Conservation (phyloP, 2,888 invertebrate genomes). For the Protonemura montana region DNA sequence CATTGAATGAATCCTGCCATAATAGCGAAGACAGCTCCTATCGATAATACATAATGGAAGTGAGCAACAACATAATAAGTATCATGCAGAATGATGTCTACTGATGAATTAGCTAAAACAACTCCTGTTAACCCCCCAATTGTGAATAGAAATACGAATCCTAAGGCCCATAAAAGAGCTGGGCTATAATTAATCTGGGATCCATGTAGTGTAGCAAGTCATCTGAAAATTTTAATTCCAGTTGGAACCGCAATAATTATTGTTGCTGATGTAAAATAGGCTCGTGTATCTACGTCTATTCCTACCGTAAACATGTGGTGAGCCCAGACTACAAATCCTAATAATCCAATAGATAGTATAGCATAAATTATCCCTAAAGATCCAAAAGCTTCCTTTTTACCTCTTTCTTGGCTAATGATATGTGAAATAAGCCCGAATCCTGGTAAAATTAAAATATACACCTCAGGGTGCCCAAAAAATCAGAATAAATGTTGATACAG, state of each 20-base stretch:
- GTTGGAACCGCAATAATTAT: constrained; percentile 89
- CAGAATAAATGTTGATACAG: constrained; percentile 80
- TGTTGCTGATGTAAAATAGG: constrained; percentile 84
- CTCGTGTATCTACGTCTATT: constrained; percentile 83
- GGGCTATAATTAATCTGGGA: constrained; percentile 58
- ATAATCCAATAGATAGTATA: constrained; percentile 80
- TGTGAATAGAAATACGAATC: constrained; percentile 81
- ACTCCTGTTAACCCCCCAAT: constrained; percentile 72
- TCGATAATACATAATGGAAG: constrained; percentile 76
- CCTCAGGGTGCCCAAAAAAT: constrained; percentile 89
- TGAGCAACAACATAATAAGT: constrained; percentile 87
- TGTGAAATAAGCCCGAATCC: constrained; percentile 85
- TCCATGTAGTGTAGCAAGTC: constrained; percentile 59
- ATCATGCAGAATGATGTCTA: constrained; percentile 81
- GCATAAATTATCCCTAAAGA: constrained; percentile 81
- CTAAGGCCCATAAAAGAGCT: constrained; percentile 59
- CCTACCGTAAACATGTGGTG: constrained; percentile 88
- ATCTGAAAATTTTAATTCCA: constrained; percentile 65
- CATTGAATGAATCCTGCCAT: constrained; percentile 77
- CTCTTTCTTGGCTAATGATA: constrained; percentile 76
- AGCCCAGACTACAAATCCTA: constrained; percentile 86
- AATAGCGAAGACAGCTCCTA: constrained; percentile 82
- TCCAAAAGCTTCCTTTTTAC: constrained; percentile 79
- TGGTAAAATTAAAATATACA: constrained; percentile 85
- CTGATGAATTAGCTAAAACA: constrained; percentile 74